Conservation (phyloP, 2,888 invertebrate species). For the Scaptomyza flava region DNA sequence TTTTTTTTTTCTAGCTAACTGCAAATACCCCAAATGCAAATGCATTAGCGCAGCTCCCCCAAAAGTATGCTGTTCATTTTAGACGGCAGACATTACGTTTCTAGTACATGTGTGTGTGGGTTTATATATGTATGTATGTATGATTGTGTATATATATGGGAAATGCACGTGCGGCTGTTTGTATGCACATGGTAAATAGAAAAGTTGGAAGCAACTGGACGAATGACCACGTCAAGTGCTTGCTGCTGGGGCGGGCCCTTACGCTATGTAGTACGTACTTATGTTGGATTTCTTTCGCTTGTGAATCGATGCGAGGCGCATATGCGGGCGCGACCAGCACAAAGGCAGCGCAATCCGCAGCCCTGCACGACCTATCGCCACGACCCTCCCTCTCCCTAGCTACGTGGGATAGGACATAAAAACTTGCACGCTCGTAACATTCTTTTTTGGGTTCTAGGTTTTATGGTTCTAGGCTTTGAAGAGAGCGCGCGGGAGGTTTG, state of each 20-base stretch:
- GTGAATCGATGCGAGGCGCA: constrained; percentile 13
- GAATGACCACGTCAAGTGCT: constrained; percentile 71
- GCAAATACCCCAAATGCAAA: constrained; percentile 68
- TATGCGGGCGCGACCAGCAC: constrained; percentile 41
- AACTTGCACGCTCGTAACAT: constrained; percentile 47
- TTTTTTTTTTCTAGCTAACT: constrained; percentile 36
- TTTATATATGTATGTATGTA: no score
- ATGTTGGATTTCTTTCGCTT: constrained; percentile 32
- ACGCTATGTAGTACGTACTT: constrained; percentile 23
- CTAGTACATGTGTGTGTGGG: neutral
- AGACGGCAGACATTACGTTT: constrained; percentile 19
- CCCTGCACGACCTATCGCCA: constrained; percentile 3
- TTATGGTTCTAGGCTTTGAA: no score
- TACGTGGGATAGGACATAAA: constrained; percentile 22
- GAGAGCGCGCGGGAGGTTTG: neutral
- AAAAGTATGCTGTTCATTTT: constrained; percentile 57
- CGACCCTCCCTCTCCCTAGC: neutral
- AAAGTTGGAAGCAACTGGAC: constrained; percentile 34
- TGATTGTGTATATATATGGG: constrained; percentile 5
- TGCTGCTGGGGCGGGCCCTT: constrained; percentile 26
- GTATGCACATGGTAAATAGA: constrained; percentile 55
- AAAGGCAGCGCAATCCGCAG: constrained; percentile 19
- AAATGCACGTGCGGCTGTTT: constrained; percentile 36
- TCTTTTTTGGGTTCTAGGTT: constrained; percentile 7
- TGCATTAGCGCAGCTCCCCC: constrained; percentile 59